Base-by-base conservation (phyloP, 2,113 vertebrate genomes). In the Albula goreensis region DNA sequence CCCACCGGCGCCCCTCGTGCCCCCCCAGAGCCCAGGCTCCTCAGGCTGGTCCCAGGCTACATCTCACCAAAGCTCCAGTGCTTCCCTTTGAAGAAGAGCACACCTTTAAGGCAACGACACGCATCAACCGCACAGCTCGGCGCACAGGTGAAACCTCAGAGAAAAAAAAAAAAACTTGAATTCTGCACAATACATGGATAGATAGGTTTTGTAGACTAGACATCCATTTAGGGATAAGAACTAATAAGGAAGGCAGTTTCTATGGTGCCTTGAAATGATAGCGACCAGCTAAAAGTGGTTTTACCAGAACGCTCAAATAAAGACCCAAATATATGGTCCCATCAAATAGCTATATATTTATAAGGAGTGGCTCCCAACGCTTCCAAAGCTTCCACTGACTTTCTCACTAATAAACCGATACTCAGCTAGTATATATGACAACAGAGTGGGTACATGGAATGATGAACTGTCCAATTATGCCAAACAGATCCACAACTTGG, bases 11-110 rank as follows among this genome's bases (percentile, higher is more conserved):
- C 85, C 85, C 85, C 10, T 70, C 22, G 12, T 1, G 31, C 31
- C 31, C 9, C 56, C 17, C 80, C 85, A 86, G 80, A 80, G 89
- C 87, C 84, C 87, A 81, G 50, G 50, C 86, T 85, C 88, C 88
- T 86, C 80, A 60, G 25, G 7, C 56, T 60, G 56, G 11, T 60
- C 56, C 56, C 56, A 60, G 56, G 12, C 11, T 15, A 60, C 56
- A 11, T 13, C 3, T 60, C 56, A 88, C 78, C 53, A 19, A 85
- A 86, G 81, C 81, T 85, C 80, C 60, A 78, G 50, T 78, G 25
- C n/a, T 51, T 50, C 22, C 82, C 50, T 77, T 77, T 89, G 56
- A 74, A 89, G 84, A 86, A 3, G 7, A 80, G 17, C 81, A 50
- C 5, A 50, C 78, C 80, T 88, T 50, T 79, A 84, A 25, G 79